Percentiles rank a stretch among this genome's conserved stretches.
Evolutionary conservation across 2,888 invertebrate genomes (phyloP).

Genomic region (Digitonthophagus gazella): DNA sequence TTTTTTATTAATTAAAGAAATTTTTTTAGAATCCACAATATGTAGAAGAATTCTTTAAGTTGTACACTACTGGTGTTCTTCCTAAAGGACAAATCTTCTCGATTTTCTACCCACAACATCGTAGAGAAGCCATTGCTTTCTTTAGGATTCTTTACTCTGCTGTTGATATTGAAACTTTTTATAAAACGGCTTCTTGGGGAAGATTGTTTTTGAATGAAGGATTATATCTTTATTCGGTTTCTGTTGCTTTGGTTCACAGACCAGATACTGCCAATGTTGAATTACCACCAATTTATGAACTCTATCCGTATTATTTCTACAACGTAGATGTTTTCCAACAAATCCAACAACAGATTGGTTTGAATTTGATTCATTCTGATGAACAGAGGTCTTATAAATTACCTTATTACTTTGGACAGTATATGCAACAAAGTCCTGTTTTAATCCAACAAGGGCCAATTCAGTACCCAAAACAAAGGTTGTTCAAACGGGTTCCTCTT

Average conservation of each 20-base stretch:
- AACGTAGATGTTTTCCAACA: slow-evolving; percentile 66
- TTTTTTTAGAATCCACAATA: slow-evolving; percentile 54
- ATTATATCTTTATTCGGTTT: slow-evolving; percentile 59
- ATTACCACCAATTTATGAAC: slow-evolving; percentile 70
- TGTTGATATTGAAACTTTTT: slow-evolving; percentile 69
- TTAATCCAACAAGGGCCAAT: slow-evolving; percentile 2
- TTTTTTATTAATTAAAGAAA: no score
- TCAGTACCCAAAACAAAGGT: not conserved
- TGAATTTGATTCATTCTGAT: not conserved
- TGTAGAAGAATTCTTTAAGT: slow-evolving; percentile 57
- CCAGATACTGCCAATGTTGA: slow-evolving; percentile 63
- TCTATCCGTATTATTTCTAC: slow-evolving; percentile 70
- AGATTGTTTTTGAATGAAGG: slow-evolving; percentile 68
- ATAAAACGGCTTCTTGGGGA: slow-evolving; percentile 65
- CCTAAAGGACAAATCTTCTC: slow-evolving; percentile 63
- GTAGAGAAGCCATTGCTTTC: slow-evolving; percentile 62
- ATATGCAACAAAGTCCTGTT: not conserved
- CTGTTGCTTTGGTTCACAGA: slow-evolving; percentile 60
- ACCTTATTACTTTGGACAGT: slow-evolving; percentile 2
- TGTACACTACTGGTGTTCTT: slow-evolving; percentile 58
- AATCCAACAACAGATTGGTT: slow-evolving; percentile 54
- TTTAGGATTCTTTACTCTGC: slow-evolving; percentile 68
- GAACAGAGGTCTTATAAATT: not conserved
- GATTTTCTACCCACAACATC: slow-evolving; percentile 59
- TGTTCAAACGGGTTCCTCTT: not conserved